Percentiles rank a stretch among this genome's conserved stretches.
Evolutionary conservation across 53 echinoderm and acorn worm species (phyloP).

Genomic region (Henricia sp.): DNA sequence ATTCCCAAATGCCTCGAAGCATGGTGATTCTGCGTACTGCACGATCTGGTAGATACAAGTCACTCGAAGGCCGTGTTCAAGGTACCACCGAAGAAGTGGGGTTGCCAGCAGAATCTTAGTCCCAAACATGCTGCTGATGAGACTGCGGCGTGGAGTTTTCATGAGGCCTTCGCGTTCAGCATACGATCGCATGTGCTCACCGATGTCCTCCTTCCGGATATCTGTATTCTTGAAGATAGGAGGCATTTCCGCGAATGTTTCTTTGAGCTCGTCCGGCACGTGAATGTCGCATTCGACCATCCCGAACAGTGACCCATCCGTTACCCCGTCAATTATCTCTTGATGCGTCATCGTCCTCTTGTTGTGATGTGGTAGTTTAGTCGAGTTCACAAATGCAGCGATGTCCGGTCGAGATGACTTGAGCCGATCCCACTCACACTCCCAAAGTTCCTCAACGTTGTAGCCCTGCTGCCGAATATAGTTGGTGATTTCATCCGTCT

Average conservation of each 20-base stretch:
- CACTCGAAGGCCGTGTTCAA: conserved; percentile 42
- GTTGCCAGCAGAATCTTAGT: conserved; percentile 52
- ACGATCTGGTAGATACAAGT: conserved; percentile 42
- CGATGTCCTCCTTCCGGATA: conserved; percentile 55
- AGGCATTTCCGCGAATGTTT: conserved; percentile 62
- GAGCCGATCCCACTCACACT: conserved; percentile 36
- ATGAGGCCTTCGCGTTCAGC: neutral
- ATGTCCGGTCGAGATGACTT: neutral
- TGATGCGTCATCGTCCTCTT: conserved; percentile 9
- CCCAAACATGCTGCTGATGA: conserved; percentile 64
- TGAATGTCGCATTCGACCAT: conserved; percentile 54
- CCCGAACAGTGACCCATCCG: conserved; percentile 41
- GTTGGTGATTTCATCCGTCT: conserved; percentile 4
- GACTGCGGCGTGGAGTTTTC: conserved; percentile 53
- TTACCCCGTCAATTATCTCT: conserved; percentile 6
- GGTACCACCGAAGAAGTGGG: conserved; percentile 63
- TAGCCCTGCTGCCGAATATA: conserved; percentile 43
- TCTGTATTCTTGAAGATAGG: conserved; percentile 58
- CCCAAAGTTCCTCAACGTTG: conserved; percentile 46
- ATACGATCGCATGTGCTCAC: conserved; percentile 56
- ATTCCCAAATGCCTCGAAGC: conserved; percentile 54
- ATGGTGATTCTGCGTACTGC: conserved; percentile 27
- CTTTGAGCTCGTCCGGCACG: conserved; percentile 37
- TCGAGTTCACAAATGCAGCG: neutral
- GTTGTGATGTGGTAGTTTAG: neutral